phyloP scores from a whole-genome alignment of 2,888 invertebrate species.

The Heliconius sara region DNA sequence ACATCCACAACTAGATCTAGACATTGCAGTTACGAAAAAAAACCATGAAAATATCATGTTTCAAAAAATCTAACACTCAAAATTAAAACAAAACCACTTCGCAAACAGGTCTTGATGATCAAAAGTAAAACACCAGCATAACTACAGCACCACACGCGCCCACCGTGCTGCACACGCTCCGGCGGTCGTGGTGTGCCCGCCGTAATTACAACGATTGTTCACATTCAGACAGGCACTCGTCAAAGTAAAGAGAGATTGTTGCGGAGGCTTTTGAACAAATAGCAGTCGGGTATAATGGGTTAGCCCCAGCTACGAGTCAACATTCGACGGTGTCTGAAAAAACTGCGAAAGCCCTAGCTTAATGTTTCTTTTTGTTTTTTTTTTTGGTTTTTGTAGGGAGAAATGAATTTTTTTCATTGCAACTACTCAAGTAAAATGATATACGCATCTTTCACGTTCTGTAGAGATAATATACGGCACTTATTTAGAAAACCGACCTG shows the following conservation, averaged over 20 bases:
- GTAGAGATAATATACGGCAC: too few relatives aligned
- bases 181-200: constrained; percentile 33
- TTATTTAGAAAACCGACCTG: too few relatives aligned
- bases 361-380: neutral
- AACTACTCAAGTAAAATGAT: neutral
- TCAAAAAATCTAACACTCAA: neutral
- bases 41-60: neutral
- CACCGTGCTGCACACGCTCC: constrained; percentile 13
- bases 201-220: constrained; percentile 57
- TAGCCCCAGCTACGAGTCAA: constrained; percentile 43
- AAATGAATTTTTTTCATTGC: neutral
- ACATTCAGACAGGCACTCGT: constrained; percentile 50
- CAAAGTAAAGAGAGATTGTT: constrained; percentile 51
- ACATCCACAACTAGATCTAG: too few relatives aligned
- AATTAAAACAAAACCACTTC: neutral
- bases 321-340: constrained; percentile 42
- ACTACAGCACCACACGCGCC: neutral
- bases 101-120: neutral
- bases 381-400: neutral
- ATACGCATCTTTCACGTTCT: neutral
- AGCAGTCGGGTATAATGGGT: constrained; percentile 50
- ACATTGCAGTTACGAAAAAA: neutral
- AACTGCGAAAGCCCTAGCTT: constrained; percentile 14
- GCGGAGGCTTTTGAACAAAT: constrained; percentile 50
- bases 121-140: constrained; percentile 16